A percentile compares a stretch with the other conserved stretches of the same genome.
phyloP scores from a whole-genome alignment of 1,140 invertebrate species.

The Apis dorsata region DNA sequence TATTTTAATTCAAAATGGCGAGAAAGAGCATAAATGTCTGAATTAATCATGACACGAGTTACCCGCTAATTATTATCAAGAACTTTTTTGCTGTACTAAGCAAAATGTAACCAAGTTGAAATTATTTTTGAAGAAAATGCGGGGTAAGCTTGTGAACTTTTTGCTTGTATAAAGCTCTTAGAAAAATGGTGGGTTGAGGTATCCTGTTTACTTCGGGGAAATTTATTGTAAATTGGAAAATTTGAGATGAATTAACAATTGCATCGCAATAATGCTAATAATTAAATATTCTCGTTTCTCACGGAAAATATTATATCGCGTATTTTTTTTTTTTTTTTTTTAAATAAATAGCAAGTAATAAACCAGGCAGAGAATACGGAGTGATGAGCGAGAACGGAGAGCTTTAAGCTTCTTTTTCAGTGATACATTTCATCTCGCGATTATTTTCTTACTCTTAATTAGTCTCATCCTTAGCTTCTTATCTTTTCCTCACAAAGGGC shows the following conservation, averaged over 20 bases:
- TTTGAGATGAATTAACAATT: too few species aligned
- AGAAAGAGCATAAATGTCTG: conserved; percentile 31
- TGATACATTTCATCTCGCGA: not conserved
- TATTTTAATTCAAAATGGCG: conserved; percentile 48
- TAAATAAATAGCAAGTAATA: too few species aligned
- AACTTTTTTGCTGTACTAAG: conserved; percentile 16
- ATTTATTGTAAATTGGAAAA: not conserved
- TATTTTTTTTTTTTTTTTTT: too few species aligned
- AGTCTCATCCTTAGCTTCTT: not conserved
- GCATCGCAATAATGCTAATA: too few species aligned
- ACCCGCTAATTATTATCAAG: not conserved
- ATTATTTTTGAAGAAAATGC: conserved; percentile 14
- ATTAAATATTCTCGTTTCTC: too few species aligned
- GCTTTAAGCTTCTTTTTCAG: not conserved
- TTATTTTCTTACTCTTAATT: not conserved
- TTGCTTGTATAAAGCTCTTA: too few species aligned
- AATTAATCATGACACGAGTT: conserved; percentile 41
- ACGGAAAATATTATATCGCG: too few species aligned
- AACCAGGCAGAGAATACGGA: too few species aligned
- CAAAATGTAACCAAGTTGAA: not conserved
- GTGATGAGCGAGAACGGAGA: too few species aligned
- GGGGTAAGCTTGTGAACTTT: too few species aligned
- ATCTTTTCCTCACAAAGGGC: not conserved
- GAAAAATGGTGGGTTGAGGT: too few species aligned
- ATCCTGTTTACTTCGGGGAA: not conserved